phyloP scores from a whole-genome alignment of 2,797 vertebrate species.

The Falco rusticolus region DNA sequence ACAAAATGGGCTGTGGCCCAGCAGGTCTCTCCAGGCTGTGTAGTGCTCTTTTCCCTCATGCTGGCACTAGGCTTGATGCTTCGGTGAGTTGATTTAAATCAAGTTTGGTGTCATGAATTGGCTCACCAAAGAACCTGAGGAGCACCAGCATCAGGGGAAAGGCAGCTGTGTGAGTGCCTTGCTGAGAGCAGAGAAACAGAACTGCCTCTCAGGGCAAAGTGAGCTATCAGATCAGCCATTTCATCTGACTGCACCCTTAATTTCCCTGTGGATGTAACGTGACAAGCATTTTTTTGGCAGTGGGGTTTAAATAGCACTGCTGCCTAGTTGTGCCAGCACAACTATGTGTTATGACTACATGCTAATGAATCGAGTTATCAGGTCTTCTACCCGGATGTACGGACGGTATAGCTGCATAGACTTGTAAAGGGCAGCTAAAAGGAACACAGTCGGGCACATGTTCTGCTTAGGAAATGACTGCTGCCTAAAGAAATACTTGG shows the following conservation, averaged over 20 bases:
- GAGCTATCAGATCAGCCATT: background rate
- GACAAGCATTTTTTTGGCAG: background rate
- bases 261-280: background rate
- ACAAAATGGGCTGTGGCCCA: background rate
- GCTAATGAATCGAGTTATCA: background rate
- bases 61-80: background rate
- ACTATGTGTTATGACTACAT: background rate
- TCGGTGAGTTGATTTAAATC: background rate
- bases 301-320: background rate
- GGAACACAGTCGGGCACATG: background rate
- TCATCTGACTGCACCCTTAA: background rate
- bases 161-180: background rate
- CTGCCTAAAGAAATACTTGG: background rate
- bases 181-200: background rate
- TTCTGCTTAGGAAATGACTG: background rate
- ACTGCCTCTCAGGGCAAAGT: background rate
- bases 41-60: background rate
- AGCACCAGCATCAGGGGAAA: background rate
- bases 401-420: fast-evolving
- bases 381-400: background rate
- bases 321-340: conserved; percentile 4
- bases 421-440: background rate
- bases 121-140: background rate
- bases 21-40: background rate
- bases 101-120: background rate